Percentiles rank a stretch among this genome's conserved stretches.
phyloP scores from a whole-genome alignment of 1,140 invertebrate genomes.

The Caenorhabditis elegans region WBcel235 BX284605.5:4255001-4255500 shows the following conservation, averaged over 20 bases:
- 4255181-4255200: not conserved
- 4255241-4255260: not conserved
- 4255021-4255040: not conserved
- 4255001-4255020: not conserved
- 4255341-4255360: not conserved
- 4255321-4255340: not conserved
- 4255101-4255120: not conserved
- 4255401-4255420: not conserved
- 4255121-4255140: slow-evolving; percentile 13
- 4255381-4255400: slow-evolving; percentile 17
- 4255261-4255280: not conserved
- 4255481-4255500: not conserved
- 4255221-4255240: not conserved
- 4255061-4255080: not conserved
- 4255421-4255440: not conserved
- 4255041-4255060: not conserved
- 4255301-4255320: not conserved
- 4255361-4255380: slow-evolving; percentile 12
- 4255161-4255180: not conserved
- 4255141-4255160: not conserved
- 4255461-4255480: slow-evolving; percentile 20
- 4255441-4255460: slow-evolving; percentile 35
- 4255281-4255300: not conserved
- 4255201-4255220: not conserved
- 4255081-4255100: too few species aligned